Evolutionary conservation across 2,888 invertebrate species (phyloP).

Genomic region (Netelia inedita): DNA sequence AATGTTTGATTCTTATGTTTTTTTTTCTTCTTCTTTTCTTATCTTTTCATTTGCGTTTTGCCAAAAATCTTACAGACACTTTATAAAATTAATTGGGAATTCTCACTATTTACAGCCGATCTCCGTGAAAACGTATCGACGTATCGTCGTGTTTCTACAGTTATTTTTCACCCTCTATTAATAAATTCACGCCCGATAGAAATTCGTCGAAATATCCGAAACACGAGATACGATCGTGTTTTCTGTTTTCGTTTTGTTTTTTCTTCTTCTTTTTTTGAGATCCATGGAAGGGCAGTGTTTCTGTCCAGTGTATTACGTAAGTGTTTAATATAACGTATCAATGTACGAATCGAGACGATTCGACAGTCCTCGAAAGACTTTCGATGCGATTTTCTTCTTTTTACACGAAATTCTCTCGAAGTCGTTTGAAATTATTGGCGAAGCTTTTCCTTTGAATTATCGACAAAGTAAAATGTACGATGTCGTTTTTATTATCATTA

Average conservation of each 20-base stretch:
- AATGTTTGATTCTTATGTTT: not conserved
- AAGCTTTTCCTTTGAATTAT: not conserved
- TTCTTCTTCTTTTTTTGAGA: conserved; percentile 48
- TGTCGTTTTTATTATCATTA: not conserved
- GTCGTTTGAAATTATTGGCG: not conserved
- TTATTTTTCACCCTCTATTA: conserved; percentile 33
- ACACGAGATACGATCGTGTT: conserved; percentile 33
- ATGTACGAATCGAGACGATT: conserved; percentile 10
- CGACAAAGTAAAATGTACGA: not conserved
- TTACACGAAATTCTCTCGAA: not conserved
- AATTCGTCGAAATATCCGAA: conserved; percentile 24
- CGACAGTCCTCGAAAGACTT: conserved; percentile 12
- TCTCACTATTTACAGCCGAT: conserved; percentile 62
- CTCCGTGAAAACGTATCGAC: conserved; percentile 49
- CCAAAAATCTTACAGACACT: conserved; percentile 24
- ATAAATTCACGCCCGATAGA: conserved; percentile 5
- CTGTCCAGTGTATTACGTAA: conserved; percentile 46
- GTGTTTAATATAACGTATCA: conserved; percentile 27
- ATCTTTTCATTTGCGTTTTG: not conserved
- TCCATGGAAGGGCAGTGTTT: conserved; percentile 69
- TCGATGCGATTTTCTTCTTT: conserved; percentile 5
- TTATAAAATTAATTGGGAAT: conserved; percentile 60
- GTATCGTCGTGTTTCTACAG: conserved; percentile 4
- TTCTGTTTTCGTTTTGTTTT: not conserved
- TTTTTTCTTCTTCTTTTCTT: conserved; percentile 8